Base-by-base conservation (phyloP, 2,888 invertebrate genomes). In the Apamea epomidion region DNA sequence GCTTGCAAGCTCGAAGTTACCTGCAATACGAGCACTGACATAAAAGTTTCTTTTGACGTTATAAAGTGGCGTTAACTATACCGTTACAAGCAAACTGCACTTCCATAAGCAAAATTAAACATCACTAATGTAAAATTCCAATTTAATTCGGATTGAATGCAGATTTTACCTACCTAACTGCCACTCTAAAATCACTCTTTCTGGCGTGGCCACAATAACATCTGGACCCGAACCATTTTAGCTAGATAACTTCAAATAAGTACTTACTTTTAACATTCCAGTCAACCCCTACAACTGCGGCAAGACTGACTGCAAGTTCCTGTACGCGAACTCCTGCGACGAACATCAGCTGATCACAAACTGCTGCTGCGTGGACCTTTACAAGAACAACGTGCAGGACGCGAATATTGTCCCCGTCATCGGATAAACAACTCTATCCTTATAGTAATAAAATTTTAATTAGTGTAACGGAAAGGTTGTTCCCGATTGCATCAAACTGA, bases 311-410 rank as follows among this genome's bases (percentile, higher is more conserved):
- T 98, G 98, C 94, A 97, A 97, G 89, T 98, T 98, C 93, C 96
- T 98, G 6, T 98, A 98, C 92, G 98, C 98, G 65, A 98, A 98
- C 94, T 97, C 98, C 32, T 98, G 98, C 91, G 95, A 97, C 78
- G 98, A 98, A 91, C 98, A 98, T 92, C 95, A 97, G 86, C 95
- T 98, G 74, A 98, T 98, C 88, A 97, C 98, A 21, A 97, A 97
- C 83, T 98, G 98, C 92, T 98, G 98, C 92, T 98, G 98, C 91
- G 97, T 97, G 68, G 97, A 97, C 90, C 95, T 97, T 21, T 94
- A 94, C 88, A 96, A 95, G 90, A 94, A 88, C 71, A 93, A 89
- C 62, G 93, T 37, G 65, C 86, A 79, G 14, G 88, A 83, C 58
- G 84, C 80, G 6, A 91, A 93, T 21, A 42, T 82, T 0, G 83